Conservation (phyloP, 2,113 vertebrate species). For the Zeus faber region DNA sequence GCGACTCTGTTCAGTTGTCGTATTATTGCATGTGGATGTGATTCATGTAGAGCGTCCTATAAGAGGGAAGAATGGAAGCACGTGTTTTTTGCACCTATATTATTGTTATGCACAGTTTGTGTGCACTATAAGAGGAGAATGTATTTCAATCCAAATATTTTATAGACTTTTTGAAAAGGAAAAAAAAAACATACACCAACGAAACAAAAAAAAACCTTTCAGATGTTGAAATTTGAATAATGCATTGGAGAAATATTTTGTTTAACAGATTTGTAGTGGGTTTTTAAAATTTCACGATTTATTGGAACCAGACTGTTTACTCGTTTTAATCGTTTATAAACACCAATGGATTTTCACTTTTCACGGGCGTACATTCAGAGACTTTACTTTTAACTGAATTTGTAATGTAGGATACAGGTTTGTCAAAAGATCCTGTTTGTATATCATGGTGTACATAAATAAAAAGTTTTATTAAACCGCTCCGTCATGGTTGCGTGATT, state of each 20-base stretch:
- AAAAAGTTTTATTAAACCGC: slow-evolving; percentile 59
- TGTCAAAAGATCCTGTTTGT: slow-evolving; percentile 75
- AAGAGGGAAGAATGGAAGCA: slow-evolving; percentile 14
- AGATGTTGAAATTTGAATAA: slow-evolving; percentile 39
- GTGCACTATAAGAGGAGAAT: slow-evolving; percentile 34
- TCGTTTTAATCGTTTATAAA: slow-evolving; percentile 21
- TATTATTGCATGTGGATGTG: slow-evolving; percentile 32
- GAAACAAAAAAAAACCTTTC: slow-evolving; percentile 15
- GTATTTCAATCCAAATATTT: slow-evolving; percentile 58
- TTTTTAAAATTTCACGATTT: slow-evolving; percentile 36
- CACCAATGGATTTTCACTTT: slow-evolving; percentile 32
- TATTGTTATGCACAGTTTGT: slow-evolving; percentile 36
- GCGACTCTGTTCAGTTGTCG: slow-evolving; percentile 27
- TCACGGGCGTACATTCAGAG: slow-evolving; percentile 27
- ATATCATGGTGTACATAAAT: slow-evolving; percentile 69
- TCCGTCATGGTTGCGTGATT: too few species aligned
- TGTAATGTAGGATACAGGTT: slow-evolving; percentile 62
- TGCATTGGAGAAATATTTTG: slow-evolving; percentile 23
- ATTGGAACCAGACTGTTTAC: slow-evolving; percentile 24
- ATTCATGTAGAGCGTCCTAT: slow-evolving; percentile 4
- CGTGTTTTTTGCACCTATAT: slow-evolving; percentile 15
- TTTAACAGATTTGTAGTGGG: slow-evolving; percentile 58
- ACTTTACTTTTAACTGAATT: slow-evolving; percentile 53
- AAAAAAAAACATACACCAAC: too few species aligned
- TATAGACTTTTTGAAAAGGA: slow-evolving; percentile 28